Evolutionary conservation across 1,140 invertebrate genomes (phyloP).

Genomic region (Calliopsis andreniformis): DNA sequence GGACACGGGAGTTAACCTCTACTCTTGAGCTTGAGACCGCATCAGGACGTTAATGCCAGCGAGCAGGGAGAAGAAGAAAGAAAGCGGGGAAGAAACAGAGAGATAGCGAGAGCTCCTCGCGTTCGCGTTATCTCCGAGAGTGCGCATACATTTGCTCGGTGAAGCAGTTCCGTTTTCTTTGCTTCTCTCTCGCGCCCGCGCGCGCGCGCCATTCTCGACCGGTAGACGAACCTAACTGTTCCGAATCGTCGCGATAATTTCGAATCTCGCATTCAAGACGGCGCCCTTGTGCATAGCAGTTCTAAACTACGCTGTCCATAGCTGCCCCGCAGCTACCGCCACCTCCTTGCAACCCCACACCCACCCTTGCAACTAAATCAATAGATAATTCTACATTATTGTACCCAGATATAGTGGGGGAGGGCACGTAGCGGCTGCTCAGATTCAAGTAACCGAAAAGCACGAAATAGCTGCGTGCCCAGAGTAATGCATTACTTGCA

Average conservation of each 20-base stretch:
- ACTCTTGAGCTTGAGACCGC: slow-evolving; percentile 60
- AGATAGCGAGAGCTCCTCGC: slow-evolving; percentile 39
- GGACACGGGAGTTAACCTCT: slow-evolving; percentile 70
- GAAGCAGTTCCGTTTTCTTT: slow-evolving; percentile 71
- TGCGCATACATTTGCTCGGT: slow-evolving; percentile 71
- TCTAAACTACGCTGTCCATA: slow-evolving; percentile 47
- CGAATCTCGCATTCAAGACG: slow-evolving; percentile 66
- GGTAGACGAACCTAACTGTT: slow-evolving; percentile 73
- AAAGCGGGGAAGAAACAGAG: slow-evolving; percentile 20
- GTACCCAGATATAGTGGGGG: slow-evolving; percentile 27
- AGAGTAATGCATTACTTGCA: not conserved
- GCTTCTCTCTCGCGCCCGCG: slow-evolving; percentile 46
- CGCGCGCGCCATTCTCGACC: slow-evolving; percentile 62
- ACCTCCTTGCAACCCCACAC: too few species aligned
- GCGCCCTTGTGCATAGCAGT: slow-evolving; percentile 45
- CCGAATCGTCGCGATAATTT: slow-evolving; percentile 71
- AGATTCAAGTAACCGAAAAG: slow-evolving; percentile 13
- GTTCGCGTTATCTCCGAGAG: slow-evolving; percentile 69
- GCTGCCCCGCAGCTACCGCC: not conserved
- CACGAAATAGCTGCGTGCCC: not conserved
- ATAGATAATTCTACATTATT: slow-evolving; percentile 62
- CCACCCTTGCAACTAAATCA: slow-evolving; percentile 50
- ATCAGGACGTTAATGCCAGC: slow-evolving; percentile 67
- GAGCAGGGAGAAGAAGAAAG: slow-evolving; percentile 20
- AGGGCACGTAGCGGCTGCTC: slow-evolving; percentile 38